Evolutionary conservation across 64 coral and sea anemone species (phyloP), one percentile per base, ranked within the genome.

Genomic region (Pocillopora damicornis): DNA sequence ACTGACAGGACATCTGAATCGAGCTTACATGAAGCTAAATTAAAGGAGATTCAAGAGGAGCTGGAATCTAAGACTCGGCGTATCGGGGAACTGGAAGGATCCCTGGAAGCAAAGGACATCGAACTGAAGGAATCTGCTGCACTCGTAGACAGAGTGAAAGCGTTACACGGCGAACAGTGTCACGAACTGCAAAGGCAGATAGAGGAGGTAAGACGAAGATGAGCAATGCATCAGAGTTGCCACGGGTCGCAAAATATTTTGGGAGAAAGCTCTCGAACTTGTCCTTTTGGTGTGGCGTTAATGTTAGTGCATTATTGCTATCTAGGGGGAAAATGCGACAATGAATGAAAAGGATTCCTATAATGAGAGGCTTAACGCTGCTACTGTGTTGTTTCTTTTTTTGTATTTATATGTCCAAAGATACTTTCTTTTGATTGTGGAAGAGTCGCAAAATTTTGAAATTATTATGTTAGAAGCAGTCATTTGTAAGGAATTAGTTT

Each of bases 111-210:
- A 4, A 95, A 94, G 86, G 86, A 95, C 11, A 58, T 60, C 5
- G 97, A 99, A 83, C 38, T 95, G 3, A 81, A 90, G 37, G 93
- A 95, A 83, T 78, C 93, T 23, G 76, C 86, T 0, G 22, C 84
- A 14, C 75, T 99, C 6, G 86, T 99, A 77, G 93, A 99, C 15
- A 94, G 90, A 76, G 77, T 92, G 58, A 95, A 95, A 35, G 89
- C 58, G 6, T 87, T 99, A 73, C 97, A 99, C 36, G 66, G 69
- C 18, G 93, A 99, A 68, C 97, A 99, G 57, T 99, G 97, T 37
- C 81, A 78, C 13, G 97, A 99, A 64, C 17, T 99, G 77, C 89
- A 99, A 45, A 79, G 18, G 4, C 97, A 99, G 75, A 99, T 99
- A 82, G 97, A 95, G 65, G 81, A 99, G 97, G 93, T 99, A 56